Conservation (phyloP, 2,797 vertebrate genomes). For the Oryzias dopingdopingensis region DNA sequence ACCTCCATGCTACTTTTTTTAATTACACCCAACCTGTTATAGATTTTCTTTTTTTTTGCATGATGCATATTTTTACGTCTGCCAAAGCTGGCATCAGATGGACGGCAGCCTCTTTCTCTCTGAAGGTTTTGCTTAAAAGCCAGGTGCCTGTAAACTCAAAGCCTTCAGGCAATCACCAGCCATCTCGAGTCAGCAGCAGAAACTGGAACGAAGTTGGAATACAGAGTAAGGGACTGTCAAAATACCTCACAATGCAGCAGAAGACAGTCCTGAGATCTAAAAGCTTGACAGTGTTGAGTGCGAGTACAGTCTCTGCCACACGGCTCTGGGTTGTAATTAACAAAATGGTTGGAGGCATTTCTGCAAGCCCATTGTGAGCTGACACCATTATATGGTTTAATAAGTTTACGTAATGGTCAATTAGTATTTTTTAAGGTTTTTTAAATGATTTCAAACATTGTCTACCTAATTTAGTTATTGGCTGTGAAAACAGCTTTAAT, state of each 20-base stretch:
- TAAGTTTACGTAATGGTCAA: too few relatives aligned
- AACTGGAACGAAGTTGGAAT: constrained; percentile 52
- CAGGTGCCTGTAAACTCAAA: constrained; percentile 58
- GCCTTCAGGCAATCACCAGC: constrained; percentile 63
- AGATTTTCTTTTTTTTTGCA: constrained; percentile 14
- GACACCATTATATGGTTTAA: too few relatives aligned
- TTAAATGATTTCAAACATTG: too few relatives aligned
- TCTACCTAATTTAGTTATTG: too few relatives aligned
- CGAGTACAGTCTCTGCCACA: constrained; percentile 10
- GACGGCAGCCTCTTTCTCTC: constrained; percentile 58
- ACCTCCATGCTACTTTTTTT: constrained; percentile 37
- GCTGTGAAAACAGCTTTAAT: background rate
- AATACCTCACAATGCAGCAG: constrained; percentile 48
- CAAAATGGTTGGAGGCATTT: constrained; percentile 1
- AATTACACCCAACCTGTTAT: constrained; percentile 64
- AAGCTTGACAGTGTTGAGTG: constrained; percentile 26
- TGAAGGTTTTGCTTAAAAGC: constrained; percentile 56
- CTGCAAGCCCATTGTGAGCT: background rate
- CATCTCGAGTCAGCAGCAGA: constrained; percentile 59
- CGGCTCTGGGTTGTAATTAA: constrained; percentile 11
- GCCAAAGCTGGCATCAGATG: constrained; percentile 55
- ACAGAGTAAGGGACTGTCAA: constrained; percentile 60
- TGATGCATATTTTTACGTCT: constrained; percentile 33
- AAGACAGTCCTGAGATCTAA: constrained; percentile 33
- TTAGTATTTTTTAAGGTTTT: too few relatives aligned